phyloP scores from a whole-genome alignment of 2,113 vertebrate species.

The Mola mola region DNA sequence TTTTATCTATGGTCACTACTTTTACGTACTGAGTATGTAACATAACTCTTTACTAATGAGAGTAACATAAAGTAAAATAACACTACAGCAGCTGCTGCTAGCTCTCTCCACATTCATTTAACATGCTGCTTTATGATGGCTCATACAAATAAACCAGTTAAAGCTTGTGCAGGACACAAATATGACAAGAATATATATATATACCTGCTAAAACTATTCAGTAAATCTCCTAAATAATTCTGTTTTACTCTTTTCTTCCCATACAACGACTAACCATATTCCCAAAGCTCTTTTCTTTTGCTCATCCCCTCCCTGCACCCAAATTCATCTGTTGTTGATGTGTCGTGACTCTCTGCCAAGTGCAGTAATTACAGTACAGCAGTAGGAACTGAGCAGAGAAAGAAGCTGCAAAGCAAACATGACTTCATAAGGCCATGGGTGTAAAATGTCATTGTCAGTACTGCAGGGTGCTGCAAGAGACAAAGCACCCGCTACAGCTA shows the following conservation, averaged over 20 bases:
- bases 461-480: constrained; percentile 16
- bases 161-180: too few species aligned
- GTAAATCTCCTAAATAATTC: background rate
- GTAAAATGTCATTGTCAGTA: constrained; percentile 40
- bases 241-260: background rate
- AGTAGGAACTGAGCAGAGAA: constrained; percentile 58
- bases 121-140: too few species aligned
- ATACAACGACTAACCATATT: too few species aligned
- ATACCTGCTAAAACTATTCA: too few species aligned
- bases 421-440: constrained; percentile 49
- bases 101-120: too few species aligned
- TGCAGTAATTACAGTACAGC: constrained; percentile 72
- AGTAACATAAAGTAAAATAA: too few species aligned
- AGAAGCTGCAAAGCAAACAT: constrained; percentile 64
- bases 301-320: constrained; percentile 43
- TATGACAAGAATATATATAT: too few species aligned
- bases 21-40: too few species aligned
- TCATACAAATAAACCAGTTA: too few species aligned
- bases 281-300: constrained; percentile 32
- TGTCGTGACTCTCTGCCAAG: constrained; percentile 75
- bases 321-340: constrained; percentile 63
- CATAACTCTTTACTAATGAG: too few species aligned
- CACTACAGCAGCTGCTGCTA: too few species aligned
- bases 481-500: constrained; percentile 18
- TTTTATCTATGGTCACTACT: too few species aligned